Base-by-base conservation (phyloP, 2,797 vertebrate species). In the Thalassophryne amazonica region DNA sequence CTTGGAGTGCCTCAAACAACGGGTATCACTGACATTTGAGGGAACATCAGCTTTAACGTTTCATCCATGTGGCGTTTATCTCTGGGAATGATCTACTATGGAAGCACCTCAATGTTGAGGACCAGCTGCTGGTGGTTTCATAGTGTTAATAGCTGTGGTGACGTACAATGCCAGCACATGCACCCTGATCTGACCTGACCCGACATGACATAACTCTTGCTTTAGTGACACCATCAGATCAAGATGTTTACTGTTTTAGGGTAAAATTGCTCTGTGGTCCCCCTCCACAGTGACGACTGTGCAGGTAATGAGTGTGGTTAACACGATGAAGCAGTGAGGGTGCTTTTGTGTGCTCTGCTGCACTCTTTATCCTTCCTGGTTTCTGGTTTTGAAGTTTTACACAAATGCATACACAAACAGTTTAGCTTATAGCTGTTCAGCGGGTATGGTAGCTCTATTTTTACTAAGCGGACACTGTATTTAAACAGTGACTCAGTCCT, bases 401-500 rank as follows among this genome's bases (percentile, higher is more conserved):
- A 64, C 37, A 40, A 43, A 11, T 46, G 22, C 42, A 13, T 38
- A 50, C 47, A 59, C 45, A 60, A 52, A 77, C 52, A 46, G 38
- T 33, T 55, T 7, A 25, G 29, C 38, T 43, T 45, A 16, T 16
- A 15, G n/a, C 27, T 65, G 41, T 30, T 52, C 35, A 52, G 13
- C 40, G 18, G 48, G 53, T 53, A 34, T 42, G 6, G 37, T 17
- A 12, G 17, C 17, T 71, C 60, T 80, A 72, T 73, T 56, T 82
- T 39, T 70, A 56, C 27, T 34, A 12, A 38, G 27, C 9, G 25
- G 47, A 10, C 53, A 55, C 49, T 58, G 28, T 2, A 5, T 71
- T 60, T 48, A 69, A 73, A 57, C 27, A 40, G 9, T 77, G 70
- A 80, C 27, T 79, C 69, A 80, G 2, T 37, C 39, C 16, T 53